A percentile compares a stretch with the other conserved stretches of the same genome.
These are phyloP conservation scores for Caenorhabditis panamensis DNA, from an alignment of 2,888 invertebrate species.

Conservation along the genomic window DNA sequence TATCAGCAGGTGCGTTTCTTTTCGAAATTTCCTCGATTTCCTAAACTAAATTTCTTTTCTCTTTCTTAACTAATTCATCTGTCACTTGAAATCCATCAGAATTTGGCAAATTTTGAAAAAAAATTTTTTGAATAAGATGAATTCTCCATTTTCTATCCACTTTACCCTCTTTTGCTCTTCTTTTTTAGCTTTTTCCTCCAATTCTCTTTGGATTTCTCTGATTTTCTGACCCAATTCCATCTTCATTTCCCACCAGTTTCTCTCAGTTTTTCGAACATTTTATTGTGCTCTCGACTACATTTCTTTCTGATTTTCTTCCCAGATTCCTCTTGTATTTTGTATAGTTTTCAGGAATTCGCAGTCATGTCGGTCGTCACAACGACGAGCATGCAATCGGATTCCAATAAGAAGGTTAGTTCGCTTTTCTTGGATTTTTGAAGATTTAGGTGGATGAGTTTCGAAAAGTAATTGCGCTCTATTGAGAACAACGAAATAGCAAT, in stretches of 20 bases:
- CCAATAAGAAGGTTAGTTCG: conserved; percentile 44
- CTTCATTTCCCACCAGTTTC: not conserved
- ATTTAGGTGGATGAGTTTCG: not conserved
- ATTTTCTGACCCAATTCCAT: conserved; percentile 2
- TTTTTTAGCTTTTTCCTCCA: not conserved
- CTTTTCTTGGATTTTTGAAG: not conserved
- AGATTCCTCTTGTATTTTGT: not conserved
- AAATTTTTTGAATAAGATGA: not conserved
- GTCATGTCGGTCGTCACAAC: conserved; percentile 61
- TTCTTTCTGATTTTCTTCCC: not conserved
- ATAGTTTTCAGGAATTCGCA: conserved; percentile 21
- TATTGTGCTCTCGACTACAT: not conserved
- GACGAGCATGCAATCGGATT: conserved; percentile 60
- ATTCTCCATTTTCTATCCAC: not conserved
- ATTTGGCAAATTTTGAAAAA: not conserved
- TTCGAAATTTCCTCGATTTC: not conserved
- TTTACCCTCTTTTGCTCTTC: not conserved
- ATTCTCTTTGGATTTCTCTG: not conserved
- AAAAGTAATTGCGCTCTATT: not conserved
- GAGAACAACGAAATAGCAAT: too few species aligned
- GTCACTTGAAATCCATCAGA: conserved; percentile 7
- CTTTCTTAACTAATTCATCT: not conserved
- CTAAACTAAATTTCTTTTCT: not conserved
- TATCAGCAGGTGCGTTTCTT: conserved; percentile 26
- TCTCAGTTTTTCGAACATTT: not conserved